These are phyloP conservation scores for Cryptotis parvus DNA, from an alignment of 2,113 vertebrate genomes.

Conservation along the genomic window DNA sequence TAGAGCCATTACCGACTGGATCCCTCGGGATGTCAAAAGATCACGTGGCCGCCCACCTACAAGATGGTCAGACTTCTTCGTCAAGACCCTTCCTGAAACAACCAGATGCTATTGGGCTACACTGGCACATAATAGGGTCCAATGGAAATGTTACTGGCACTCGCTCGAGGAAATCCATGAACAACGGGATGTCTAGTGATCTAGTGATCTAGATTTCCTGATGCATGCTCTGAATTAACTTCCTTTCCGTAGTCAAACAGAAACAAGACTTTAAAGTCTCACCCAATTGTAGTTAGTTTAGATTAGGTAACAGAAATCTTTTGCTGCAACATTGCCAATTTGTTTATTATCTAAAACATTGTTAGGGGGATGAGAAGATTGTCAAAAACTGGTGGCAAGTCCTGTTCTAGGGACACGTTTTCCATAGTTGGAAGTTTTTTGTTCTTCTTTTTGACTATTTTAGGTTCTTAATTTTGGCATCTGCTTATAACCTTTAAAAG, in stretches of 20 bases:
- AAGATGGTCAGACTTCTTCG: too few species aligned
- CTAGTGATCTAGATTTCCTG: too few species aligned
- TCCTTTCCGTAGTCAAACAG: not conserved
- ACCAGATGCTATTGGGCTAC: too few species aligned
- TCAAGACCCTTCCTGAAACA: too few species aligned
- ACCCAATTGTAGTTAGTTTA: not conserved
- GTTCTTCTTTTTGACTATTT: conserved; percentile 2
- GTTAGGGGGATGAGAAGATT: not conserved
- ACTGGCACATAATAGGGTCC: too few species aligned
- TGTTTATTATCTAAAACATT: not conserved
- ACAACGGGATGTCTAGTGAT: too few species aligned
- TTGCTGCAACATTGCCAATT: not conserved
- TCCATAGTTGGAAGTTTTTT: not conserved
- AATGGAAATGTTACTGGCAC: too few species aligned
- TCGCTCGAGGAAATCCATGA: too few species aligned
- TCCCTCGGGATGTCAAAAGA: too few species aligned
- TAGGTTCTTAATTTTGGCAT: conserved; percentile 16
- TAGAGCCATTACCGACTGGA: too few species aligned
- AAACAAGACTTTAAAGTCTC: not conserved
- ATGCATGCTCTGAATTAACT: not conserved
- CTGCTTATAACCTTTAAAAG: not conserved
- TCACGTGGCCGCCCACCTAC: too few species aligned
- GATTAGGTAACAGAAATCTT: not conserved
- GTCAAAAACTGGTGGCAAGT: not conserved
- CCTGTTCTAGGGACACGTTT: not conserved